Conservation (phyloP, 2,888 invertebrate species). For the Acanthopleura granulata region DNA sequence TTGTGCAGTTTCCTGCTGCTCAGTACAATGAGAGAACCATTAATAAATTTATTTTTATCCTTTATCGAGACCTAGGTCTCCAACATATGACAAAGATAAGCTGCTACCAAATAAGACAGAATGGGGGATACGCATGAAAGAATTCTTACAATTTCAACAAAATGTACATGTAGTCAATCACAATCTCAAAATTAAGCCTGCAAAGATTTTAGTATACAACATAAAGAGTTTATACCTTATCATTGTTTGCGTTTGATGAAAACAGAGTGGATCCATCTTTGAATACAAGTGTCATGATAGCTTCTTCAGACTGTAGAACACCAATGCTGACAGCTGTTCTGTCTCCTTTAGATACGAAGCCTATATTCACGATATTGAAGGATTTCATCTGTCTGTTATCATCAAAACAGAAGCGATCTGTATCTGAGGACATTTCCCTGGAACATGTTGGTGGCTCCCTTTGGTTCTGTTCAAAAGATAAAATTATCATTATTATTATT, state of each 20-base stretch:
- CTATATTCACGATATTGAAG: background rate
- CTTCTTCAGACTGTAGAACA: background rate
- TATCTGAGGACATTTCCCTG: background rate
- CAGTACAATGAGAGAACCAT: too few relatives aligned
- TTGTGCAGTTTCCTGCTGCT: too few relatives aligned
- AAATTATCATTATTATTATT: too few relatives aligned
- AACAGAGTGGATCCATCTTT: background rate
- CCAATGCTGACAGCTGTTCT: background rate
- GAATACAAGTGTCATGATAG: background rate
- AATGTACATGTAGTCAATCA: too few relatives aligned
- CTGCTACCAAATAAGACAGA: too few relatives aligned
- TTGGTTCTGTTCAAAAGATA: too few relatives aligned
- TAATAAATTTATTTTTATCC: too few relatives aligned
- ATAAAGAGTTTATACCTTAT: background rate
- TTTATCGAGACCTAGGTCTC: too few relatives aligned
- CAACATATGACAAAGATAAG: too few relatives aligned
- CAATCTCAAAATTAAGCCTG: too few relatives aligned
- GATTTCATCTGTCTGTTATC: background rate
- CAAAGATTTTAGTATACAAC: background rate
- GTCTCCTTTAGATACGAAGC: background rate
- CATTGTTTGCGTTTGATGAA: background rate
- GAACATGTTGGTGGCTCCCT: background rate
- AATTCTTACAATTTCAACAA: too few relatives aligned
- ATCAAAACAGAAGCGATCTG: background rate
- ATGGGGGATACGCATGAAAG: too few relatives aligned